A percentile compares a stretch with the other conserved stretches of the same genome.
Conservation (phyloP, 2,797 vertebrate species). For the Tauraco hartlaubi region DNA sequence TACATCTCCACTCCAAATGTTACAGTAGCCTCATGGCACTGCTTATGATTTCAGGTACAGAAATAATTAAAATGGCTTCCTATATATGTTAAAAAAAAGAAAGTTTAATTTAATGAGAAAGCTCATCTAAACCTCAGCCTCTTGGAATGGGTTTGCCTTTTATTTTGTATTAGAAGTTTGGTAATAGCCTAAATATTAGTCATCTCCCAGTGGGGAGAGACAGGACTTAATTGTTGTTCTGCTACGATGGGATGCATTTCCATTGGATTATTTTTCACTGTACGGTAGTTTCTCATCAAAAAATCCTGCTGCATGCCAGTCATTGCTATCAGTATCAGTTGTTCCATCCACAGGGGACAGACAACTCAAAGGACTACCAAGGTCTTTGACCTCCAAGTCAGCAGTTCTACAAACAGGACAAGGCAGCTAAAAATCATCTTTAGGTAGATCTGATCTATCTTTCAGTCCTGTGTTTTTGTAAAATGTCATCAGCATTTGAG, state of each 20-base stretch:
- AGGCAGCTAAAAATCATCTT: not conserved
- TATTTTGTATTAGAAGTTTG: not conserved
- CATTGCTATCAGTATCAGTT: not conserved
- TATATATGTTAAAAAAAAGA: not conserved
- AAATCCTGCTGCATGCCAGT: not conserved
- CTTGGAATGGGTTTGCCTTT: not conserved
- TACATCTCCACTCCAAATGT: not conserved
- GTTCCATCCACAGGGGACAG: not conserved
- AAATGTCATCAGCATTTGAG: not conserved
- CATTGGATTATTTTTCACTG: not conserved
- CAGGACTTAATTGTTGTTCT: slow-evolving; percentile 24
- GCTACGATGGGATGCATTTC: not conserved
- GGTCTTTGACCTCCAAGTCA: slow-evolving; percentile 35
- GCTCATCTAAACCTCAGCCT: not conserved
- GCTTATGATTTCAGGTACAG: not conserved
- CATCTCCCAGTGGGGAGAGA: not conserved
- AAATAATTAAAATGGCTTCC: not conserved
- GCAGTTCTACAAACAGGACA: not conserved
- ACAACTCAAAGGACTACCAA: not conserved
- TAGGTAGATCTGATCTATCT: not conserved
- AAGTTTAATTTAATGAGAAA: not conserved
- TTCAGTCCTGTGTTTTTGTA: not conserved
- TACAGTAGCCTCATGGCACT: not conserved
- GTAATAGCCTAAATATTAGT: slow-evolving; percentile 9
- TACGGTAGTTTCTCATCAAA: not conserved